These are phyloP conservation scores for Nerophis lumbriciformis DNA, from an alignment of 2,113 vertebrate species.

Conservation along the genomic window DNA sequence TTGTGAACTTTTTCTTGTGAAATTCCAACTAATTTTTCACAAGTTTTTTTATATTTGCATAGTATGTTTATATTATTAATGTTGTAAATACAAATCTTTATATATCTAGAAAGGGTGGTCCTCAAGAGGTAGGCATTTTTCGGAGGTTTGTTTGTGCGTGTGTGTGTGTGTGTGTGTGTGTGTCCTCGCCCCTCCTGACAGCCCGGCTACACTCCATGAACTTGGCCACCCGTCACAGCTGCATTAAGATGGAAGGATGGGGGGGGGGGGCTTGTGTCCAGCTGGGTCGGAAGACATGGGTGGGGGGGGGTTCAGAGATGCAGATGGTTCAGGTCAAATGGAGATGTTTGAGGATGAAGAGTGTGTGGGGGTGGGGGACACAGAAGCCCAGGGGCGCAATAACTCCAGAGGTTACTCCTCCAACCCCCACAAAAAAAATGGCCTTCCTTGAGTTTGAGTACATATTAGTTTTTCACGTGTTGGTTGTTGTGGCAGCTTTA, in stretches of 20 bases:
- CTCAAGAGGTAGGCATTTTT: too few species aligned
- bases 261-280: constrained; percentile 66
- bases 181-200: constrained; percentile 55
- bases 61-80: too few species aligned
- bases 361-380: constrained; percentile 46
- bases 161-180: constrained; percentile 8
- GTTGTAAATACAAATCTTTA: too few species aligned
- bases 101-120: too few species aligned
- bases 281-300: constrained; percentile 62
- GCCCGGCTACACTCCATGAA: constrained; percentile 62
- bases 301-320: constrained; percentile 57
- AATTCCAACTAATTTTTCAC: too few species aligned
- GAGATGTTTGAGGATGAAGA: constrained; percentile 65
- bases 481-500: constrained; percentile 10
- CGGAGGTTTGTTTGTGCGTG: constrained; percentile 1
- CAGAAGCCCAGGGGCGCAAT: constrained; percentile 63
- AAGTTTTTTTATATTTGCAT: too few species aligned
- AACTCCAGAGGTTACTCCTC: constrained; percentile 61
- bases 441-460: constrained; percentile 46
- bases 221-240: constrained; percentile 69
- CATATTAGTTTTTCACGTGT: constrained; percentile 34
- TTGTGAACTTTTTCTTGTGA: too few species aligned
- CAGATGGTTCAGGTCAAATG: constrained; percentile 72
- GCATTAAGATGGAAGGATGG: constrained; percentile 64
- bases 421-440: constrained; percentile 55